Evolutionary conservation across 2,113 vertebrate genomes (phyloP).

Genomic region (Oreochromis niloticus): DNA sequence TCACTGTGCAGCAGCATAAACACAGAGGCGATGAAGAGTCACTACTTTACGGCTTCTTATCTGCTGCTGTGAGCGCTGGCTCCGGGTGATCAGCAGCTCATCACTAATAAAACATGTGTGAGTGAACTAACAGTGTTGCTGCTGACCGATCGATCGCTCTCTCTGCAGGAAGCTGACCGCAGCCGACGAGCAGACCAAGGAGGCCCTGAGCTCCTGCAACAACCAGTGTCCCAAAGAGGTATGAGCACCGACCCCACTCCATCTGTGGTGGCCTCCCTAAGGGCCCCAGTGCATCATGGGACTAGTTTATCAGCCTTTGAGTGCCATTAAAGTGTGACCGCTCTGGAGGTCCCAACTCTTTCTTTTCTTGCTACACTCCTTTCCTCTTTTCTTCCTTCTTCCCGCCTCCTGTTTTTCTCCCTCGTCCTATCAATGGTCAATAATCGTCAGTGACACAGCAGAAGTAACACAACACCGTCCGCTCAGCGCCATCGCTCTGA

Average conservation of each 20-base stretch:
- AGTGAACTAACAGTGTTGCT: accelerated
- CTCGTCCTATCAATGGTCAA: not conserved
- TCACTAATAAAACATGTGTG: accelerated
- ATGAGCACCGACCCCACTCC: not conserved
- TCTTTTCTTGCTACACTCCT: not conserved
- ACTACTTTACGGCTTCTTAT: not conserved
- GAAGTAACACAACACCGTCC: not conserved
- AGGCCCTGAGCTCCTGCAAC: slow-evolving; percentile 81
- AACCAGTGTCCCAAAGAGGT: slow-evolving; percentile 98
- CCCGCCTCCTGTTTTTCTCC: not conserved
- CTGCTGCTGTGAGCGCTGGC: not conserved
- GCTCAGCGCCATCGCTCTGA: not conserved
- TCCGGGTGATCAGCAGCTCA: accelerated
- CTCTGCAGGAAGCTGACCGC: slow-evolving; percentile 76
- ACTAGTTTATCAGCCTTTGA: not conserved
- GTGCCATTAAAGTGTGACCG: accelerated
- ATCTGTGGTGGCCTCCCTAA: not conserved
- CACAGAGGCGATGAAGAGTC: not conserved
- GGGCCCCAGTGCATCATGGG: not conserved
- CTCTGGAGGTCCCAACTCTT: not conserved
- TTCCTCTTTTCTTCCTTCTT: not conserved
- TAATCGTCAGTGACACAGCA: not conserved
- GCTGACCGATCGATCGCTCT: not conserved
- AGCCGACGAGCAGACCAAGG: slow-evolving; percentile 74
- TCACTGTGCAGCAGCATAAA: not conserved